Evolutionary conservation across 1,140 invertebrate species (phyloP), one percentile per base, ranked within the genome.

Genomic region (Habropoda laboriosa): DNA sequence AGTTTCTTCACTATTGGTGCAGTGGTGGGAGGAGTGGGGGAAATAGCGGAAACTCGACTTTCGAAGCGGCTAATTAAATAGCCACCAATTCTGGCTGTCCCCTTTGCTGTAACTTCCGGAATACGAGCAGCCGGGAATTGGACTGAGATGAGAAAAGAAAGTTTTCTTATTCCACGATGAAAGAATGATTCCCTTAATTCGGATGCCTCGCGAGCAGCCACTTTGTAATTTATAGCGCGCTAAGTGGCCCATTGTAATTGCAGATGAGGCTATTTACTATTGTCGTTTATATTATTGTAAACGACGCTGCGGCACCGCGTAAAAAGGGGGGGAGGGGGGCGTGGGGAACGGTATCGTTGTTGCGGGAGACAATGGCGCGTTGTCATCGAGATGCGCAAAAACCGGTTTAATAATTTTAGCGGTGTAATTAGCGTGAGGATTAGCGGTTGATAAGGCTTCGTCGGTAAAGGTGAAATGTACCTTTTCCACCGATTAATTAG

Each of bases 231-330:
- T 82, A 86, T 85, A 55, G 75, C 42, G 47, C 75, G 79, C 60
- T 85, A 86, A 86, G 71, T 82, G 67, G 83, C 51, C 78, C 70
- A 82, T 86, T 86, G 61, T 79, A 86, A 86, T 86, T 85, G 83
- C 80, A 86, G 60, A 86, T 86, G 64, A 79, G 67, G 60, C 40
- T 78, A 82, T 82, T 57, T 66, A 72, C 78, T 79, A 73, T 84
- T 79, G 64, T 85, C 66, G 12, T 71, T 57, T 60, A 24, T 24
- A 32, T 78, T 81, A 79, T 75, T 66, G 76, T 77, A 47, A 75
- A 61, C 57, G 70, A 47, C 38, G n/a, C 42, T 16, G 57, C 42
- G 42, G 70, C n/a, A n/a, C n/a, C n/a, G n/a, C n/a, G n/a, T n/a
- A n/a, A n/a, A n/a, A n/a, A n/a, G n/a, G n/a, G n/a, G n/a, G n/a